Conservation (phyloP, 2,797 vertebrate genomes). For the Pipistrellus kuhlii region DNA sequence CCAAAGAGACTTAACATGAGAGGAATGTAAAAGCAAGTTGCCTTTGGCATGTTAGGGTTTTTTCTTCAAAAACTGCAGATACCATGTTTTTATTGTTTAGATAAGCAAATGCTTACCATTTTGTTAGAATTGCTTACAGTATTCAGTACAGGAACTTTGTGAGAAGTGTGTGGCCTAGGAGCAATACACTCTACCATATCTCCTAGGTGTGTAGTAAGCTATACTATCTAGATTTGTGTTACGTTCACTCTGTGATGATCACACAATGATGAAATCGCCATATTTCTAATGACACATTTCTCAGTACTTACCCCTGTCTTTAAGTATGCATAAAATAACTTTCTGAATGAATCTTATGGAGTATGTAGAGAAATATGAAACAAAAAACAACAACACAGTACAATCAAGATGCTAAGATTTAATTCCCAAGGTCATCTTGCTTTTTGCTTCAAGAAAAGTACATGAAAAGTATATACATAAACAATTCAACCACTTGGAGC, state of each 20-base stretch:
- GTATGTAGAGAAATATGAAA: background rate
- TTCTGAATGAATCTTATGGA: background rate
- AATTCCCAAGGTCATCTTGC: background rate
- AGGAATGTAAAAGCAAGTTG: background rate
- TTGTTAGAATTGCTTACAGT: background rate
- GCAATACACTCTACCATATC: too few species aligned
- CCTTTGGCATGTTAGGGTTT: background rate
- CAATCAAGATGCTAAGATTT: background rate
- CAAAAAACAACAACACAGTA: background rate
- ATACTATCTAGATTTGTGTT: background rate
- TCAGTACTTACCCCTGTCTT: background rate
- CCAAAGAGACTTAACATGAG: background rate
- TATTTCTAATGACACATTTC: background rate
- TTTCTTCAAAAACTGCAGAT: background rate
- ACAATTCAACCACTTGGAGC: background rate
- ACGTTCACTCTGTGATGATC: background rate
- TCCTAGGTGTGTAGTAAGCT: background rate
- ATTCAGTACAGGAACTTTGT: background rate
- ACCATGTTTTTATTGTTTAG: background rate
- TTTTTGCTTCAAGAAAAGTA: background rate
- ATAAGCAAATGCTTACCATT: background rate
- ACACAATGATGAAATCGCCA: background rate
- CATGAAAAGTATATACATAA: background rate
- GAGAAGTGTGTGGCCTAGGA: background rate
- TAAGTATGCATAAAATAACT: background rate